phyloP scores from a whole-genome alignment of 2,888 invertebrate species.

The Anaspis maculata region DNA sequence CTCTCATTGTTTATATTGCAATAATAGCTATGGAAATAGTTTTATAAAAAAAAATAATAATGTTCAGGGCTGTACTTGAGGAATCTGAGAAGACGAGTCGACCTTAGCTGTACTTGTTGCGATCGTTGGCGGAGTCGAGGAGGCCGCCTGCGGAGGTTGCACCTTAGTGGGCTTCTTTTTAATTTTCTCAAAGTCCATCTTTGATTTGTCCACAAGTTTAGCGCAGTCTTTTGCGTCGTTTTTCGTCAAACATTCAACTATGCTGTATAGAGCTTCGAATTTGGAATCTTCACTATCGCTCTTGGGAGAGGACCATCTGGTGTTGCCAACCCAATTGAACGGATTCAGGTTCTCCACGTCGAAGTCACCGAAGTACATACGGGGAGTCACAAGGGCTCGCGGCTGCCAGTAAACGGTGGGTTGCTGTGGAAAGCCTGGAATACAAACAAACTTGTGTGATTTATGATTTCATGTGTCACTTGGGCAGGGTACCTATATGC shows the following conservation, averaged over 20 bases:
- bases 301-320: neutral
- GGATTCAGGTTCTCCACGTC: constrained; percentile 3
- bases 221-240: constrained; percentile 4
- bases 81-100: no score
- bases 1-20: constrained; percentile 5
- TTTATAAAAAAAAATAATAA: no score
- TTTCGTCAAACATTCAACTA: constrained; percentile 5
- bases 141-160: no score
- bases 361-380: constrained; percentile 2
- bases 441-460: no score
- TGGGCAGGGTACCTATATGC: no score
- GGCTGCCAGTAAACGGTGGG: neutral
- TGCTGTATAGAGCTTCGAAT: constrained; percentile 6
- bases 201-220: constrained; percentile 3
- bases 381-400: no score
- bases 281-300: constrained; percentile 2
- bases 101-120: no score
- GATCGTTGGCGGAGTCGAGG: no score
- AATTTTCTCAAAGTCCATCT: constrained; percentile 3
- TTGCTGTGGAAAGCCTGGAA: no score
- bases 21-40: no score
- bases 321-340: neutral
- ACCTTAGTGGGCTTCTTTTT: constrained; percentile 1
- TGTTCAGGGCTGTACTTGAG: no score
- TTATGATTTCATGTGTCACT: no score